Base-by-base conservation (phyloP, 2,113 vertebrate genomes). In the Lamprotornis superbus region DNA sequence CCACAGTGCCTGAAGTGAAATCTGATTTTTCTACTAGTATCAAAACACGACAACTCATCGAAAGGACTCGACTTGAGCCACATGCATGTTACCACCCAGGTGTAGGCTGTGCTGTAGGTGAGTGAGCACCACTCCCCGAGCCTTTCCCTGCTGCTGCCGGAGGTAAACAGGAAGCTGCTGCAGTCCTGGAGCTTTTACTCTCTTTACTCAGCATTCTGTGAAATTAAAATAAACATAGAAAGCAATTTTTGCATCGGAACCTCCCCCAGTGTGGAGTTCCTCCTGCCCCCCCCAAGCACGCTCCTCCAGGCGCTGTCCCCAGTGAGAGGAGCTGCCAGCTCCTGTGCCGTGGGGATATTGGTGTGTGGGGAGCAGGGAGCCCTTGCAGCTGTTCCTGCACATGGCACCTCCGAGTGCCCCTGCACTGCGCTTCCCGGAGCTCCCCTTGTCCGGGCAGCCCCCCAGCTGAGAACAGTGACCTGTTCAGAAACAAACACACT, bases 161-260 rank as follows among this genome's bases (percentile, higher is more conserved):
- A 39, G 55, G 84, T 77, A 91, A 91, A 93, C 82, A 91, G 46
- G 87, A 83, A 83, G 55, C 74, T 79, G 67, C 70, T 79, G 37
- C 23, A 42, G 12, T 50, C 57, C 67, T 80, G 47, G 10, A 74
- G 64, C 63, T 61, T 61, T 21, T 49, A 20, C 35, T 57, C 37
- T 46, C 42, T 91, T 77, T 50, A 42, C 55, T 95, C 90, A 88
- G 87, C 84, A 44, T 59, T 79, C 68, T 63, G 69, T 69, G 35
- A 86, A 91, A 93, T 95, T 88, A 95, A 95, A 89, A 47, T 69
- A 87, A 96, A 95, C 78, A 94, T 0, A 42, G 67, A 84, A 77
- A 95, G 56, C 64, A 89, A 39, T 88, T 87, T 89, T 60, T 69
- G 52, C 30, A 35, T 76, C 40, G 13, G 37, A 85, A 30, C 67